Base-by-base conservation (phyloP, 2,113 vertebrate species). In the Salvelinus fontinalis region DNA sequence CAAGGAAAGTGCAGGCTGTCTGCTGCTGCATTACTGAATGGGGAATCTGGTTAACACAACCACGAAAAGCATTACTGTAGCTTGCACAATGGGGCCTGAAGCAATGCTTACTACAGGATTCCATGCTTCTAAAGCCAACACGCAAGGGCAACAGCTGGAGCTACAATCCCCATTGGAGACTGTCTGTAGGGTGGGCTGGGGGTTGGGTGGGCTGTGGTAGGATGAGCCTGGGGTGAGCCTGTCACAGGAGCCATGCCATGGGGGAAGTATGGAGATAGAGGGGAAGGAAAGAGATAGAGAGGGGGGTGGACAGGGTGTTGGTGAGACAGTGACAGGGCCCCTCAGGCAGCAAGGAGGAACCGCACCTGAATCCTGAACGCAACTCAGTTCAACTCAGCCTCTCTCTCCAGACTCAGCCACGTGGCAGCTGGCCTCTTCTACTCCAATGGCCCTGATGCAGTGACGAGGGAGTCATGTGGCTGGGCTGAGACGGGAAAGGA, bases 381-480 rank as follows among this genome's bases (percentile, higher is more conserved):
- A 34, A 34, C 34, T 34, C 34, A 34, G 34, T 34, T 34, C 34
- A 34, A 34, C 34, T 34, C 39, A 16, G n/a, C 39, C 76, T 80
- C 68, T 27, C 67, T 44, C 39, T 34, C 34, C 39, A 44, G 39
- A 44, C 39, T 44, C 39, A 44, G 39, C 39, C 39, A 44, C 9
- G 39, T 44, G 39, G 39, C 39, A 12, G 39, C 39, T 49, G 71
- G 68, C 70, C 59, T 76, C 76, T 48, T 66, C 78, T 78, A 65
- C 48, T 75, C 62, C 34, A 51, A n/a, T 86, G 81, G 74, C 83
- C 73, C 76, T 71, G 79, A 59, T 1, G 80, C 78, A 83, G 84
- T 71, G 76, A 79, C 73, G 74, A 9, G 79, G 81, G 79, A 78
- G 87, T 88, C 89, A 91, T 90, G 90, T 89, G 89, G 83, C 74